Percentiles rank a stretch among this genome's conserved stretches.
These are phyloP conservation scores for Florisuga fusca DNA, from an alignment of 2,797 vertebrate genomes.

Conservation along the genomic window DNA sequence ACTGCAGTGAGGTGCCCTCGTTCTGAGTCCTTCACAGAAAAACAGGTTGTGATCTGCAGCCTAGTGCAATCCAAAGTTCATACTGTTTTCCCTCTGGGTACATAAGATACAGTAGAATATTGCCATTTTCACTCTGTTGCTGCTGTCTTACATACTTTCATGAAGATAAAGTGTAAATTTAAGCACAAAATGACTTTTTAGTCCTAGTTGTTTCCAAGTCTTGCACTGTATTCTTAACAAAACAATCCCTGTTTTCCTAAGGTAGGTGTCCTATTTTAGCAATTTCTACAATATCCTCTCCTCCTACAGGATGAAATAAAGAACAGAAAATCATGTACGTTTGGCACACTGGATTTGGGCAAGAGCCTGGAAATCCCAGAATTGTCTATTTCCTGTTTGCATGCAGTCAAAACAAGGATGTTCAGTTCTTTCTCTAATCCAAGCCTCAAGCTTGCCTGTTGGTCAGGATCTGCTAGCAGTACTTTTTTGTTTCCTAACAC, in stretches of 20 bases:
- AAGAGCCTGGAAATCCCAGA: constrained; percentile 35
- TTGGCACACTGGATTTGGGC: constrained; percentile 25
- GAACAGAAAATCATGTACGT: not conserved
- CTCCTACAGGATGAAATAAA: constrained; percentile 25
- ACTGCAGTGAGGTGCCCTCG: not conserved
- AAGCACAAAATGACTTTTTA: constrained; percentile 62
- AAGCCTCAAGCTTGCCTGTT: constrained; percentile 1
- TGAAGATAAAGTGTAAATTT: constrained; percentile 48
- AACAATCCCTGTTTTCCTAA: constrained; percentile 25
- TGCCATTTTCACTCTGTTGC: constrained; percentile 37
- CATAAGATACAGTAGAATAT: not conserved
- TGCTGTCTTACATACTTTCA: constrained; percentile 38
- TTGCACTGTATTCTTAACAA: constrained; percentile 59
- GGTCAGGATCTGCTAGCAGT: not conserved
- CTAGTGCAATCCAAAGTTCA: not conserved
- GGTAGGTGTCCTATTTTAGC: constrained; percentile 27
- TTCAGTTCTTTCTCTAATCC: constrained; percentile 7
- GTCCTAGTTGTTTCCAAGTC: constrained; percentile 44
- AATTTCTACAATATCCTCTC: not conserved
- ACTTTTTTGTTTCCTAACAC: not conserved
- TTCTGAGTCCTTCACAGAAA: not conserved
- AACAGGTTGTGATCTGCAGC: not conserved
- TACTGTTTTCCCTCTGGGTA: constrained; percentile 13
- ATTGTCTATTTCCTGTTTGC: constrained; percentile 29
- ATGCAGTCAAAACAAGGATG: constrained; percentile 33